phyloP scores from a whole-genome alignment of 2,888 invertebrate species.

The Troilus luridus region DNA sequence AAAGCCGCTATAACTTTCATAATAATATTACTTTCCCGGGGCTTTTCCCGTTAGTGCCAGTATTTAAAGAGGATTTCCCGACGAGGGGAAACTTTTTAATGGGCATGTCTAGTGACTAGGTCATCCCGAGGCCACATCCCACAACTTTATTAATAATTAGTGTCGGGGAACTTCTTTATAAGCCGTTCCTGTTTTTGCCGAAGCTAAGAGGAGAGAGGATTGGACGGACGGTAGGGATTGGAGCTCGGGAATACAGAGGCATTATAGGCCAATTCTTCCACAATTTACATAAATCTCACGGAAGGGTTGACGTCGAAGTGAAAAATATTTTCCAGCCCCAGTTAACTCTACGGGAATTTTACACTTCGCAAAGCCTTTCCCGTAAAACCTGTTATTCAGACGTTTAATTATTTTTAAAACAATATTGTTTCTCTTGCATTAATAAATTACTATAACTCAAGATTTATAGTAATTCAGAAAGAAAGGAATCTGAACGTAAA shows the following conservation, averaged over 20 bases:
- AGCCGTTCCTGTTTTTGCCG: background rate
- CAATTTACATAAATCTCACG: constrained; percentile 43
- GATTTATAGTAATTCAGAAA: no score
- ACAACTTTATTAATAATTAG: constrained; percentile 46
- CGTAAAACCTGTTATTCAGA: background rate
- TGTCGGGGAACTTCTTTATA: constrained; percentile 11
- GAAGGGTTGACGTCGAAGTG: constrained; percentile 32
- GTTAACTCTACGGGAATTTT: constrained; percentile 4
- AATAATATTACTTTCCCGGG: constrained; percentile 44
- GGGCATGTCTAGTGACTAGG: constrained; percentile 31
- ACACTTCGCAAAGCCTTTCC: background rate
- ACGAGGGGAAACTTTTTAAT: constrained; percentile 46
- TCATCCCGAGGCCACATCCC: background rate
- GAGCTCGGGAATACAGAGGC: background rate
- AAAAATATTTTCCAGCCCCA: constrained; percentile 16
- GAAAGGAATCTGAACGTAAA: no score
- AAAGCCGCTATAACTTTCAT: constrained; percentile 44
- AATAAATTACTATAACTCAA: no score
- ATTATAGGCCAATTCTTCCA: constrained; percentile 9
- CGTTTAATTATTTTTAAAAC: background rate
- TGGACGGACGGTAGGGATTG: background rate
- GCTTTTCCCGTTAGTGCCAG: constrained; percentile 41
- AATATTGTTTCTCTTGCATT: no score
- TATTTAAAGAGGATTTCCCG: constrained; percentile 48
- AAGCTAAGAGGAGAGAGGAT: background rate